Evolutionary conservation across 1,140 invertebrate genomes (phyloP), one percentile per base, ranked within the genome.

Genomic region (Vanessa tameamea): DNA sequence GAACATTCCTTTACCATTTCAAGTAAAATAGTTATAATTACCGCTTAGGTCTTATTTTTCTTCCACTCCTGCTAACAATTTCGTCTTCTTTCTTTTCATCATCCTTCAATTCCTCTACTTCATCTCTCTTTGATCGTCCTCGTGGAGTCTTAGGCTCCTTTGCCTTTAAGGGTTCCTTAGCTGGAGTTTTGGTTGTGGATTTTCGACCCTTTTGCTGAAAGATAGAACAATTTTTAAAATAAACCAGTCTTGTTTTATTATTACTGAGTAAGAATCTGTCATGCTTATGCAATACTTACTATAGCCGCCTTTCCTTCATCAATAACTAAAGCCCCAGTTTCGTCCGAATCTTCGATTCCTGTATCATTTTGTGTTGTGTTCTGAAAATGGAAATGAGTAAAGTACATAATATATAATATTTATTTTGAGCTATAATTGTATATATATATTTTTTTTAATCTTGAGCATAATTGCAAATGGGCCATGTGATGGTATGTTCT

Each of bases 41-140:
- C 82, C 91, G 93, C 84, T 96, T 96, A 0, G 95, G 95, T 83
- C 96, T 96, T 72, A 96, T 95, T 91, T 96, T 97, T 43, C 96
- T 93, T 0, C 96, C 96, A 84, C 96, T 96, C 31, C 96, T 94
- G 84, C 95, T 96, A 6, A 95, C 94, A 15, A 95, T 87, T 84
- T 96, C 95, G 31, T 88, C 87, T 4, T 89, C 87, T 65, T 88
- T 88, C 73, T 84, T 88, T 8, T 82, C 81, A 11, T 87, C 82
- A 26, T 87, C 84, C 14, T 85, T 82, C 0, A 76, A 71, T 5
- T 87, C 84, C 43, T 87, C 86, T 31, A 57, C 53, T 0, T 85
- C 87, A 0, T 90, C 87, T 57, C 85, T 90, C 80, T 86, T 91
- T 20, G 64, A 75, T 37, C 86, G 84, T 0, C 83, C 83, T 9